Conservation (phyloP, 2,888 invertebrate species). For the Eilema depressum region DNA sequence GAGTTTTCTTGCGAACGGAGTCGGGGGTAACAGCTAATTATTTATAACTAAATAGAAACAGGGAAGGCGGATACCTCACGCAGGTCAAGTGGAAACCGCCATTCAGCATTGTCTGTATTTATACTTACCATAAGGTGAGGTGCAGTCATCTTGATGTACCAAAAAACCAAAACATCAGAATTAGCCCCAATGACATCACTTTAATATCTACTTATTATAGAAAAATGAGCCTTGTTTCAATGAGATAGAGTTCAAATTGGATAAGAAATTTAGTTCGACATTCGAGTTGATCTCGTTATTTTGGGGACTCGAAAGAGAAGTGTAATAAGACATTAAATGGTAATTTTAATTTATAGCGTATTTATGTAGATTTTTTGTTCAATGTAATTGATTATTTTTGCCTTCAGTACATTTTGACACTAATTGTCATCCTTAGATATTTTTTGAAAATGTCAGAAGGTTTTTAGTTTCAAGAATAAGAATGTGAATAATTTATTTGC, state of each 20-base stretch:
- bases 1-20: not conserved
- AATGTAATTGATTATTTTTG: not conserved
- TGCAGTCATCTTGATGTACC: constrained; percentile 4
- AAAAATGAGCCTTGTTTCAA: not conserved
- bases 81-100: not conserved
- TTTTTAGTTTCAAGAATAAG: no score
- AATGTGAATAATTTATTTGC: no score
- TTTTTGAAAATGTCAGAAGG: no score
- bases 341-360: not conserved
- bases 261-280: not conserved
- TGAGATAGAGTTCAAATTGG: not conserved
- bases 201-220: not conserved
- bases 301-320: not conserved
- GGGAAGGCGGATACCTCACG: not conserved
- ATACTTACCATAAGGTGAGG: constrained; percentile 3
- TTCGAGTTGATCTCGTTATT: not conserved
- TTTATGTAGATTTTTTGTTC: not conserved
- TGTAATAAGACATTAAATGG: not conserved
- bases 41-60: not conserved
- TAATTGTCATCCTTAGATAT: no score
- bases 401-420: no score
- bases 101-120: not conserved
- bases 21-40: not conserved
- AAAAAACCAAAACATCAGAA: constrained; percentile 2
- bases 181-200: constrained; percentile 5